A percentile compares a stretch with the other conserved stretches of the same genome.
phyloP scores from a whole-genome alignment of 2,888 invertebrate genomes.

The Drosophila fungiperda region DNA sequence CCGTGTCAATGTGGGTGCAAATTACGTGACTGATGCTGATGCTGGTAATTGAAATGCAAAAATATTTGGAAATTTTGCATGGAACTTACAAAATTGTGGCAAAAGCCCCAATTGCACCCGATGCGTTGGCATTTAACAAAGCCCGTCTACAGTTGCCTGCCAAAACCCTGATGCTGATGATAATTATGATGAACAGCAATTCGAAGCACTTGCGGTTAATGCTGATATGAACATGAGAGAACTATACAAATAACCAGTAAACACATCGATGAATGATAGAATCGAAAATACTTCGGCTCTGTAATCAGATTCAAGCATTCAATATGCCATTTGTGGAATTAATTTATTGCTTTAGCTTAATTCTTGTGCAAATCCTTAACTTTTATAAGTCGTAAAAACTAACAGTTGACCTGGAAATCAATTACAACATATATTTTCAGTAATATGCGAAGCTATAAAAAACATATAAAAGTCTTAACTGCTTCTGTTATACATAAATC shows the following conservation, averaged over 20 bases:
- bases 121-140: slow-evolving; percentile 52
- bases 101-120: slow-evolving; percentile 33
- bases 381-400: neutral
- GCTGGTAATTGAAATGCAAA: slow-evolving; percentile 80
- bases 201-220: slow-evolving; percentile 44
- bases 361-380: neutral
- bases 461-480: neutral
- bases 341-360: neutral
- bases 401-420: neutral
- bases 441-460: neutral
- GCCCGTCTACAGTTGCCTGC: slow-evolving; percentile 13
- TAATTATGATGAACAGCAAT: slow-evolving; percentile 17
- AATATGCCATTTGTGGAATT: neutral
- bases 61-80: slow-evolving; percentile 75
- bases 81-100: slow-evolving; percentile 17
- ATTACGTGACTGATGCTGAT: slow-evolving; percentile 68
- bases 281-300: neutral
- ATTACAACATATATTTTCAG: neutral
- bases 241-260: slow-evolving; percentile 10
- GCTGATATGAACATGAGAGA: slow-evolving; percentile 33
- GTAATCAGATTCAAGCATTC: neutral
- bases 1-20: slow-evolving; percentile 44
- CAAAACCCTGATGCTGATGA: slow-evolving; percentile 1
- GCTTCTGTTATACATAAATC: neutral
- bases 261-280: neutral